Evolutionary conservation across 2,888 invertebrate species (phyloP).

Genomic region (Ethmia dodecea): DNA sequence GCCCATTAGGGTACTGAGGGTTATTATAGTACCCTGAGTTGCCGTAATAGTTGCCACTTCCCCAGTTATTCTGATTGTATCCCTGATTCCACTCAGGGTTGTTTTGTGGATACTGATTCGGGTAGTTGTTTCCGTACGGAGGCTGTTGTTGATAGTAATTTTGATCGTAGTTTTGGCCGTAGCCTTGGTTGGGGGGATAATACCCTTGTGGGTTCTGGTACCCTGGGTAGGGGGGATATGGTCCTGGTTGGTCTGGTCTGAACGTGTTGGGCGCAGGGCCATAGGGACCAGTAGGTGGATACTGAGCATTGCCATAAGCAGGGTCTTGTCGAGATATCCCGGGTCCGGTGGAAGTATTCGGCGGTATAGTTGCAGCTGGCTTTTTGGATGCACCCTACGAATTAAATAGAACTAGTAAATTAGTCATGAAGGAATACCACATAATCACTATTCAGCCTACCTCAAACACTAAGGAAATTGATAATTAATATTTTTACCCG

Average conservation of each 20-base stretch:
- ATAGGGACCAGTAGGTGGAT: constrained; percentile 53
- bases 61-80: constrained; percentile 66
- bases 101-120: constrained; percentile 46
- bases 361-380: constrained; percentile 71
- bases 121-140: constrained; percentile 55
- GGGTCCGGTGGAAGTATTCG: constrained; percentile 51
- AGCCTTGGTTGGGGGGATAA: constrained; percentile 70
- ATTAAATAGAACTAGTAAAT: no score
- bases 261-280: constrained; percentile 41
- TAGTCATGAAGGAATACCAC: no score
- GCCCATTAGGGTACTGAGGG: constrained; percentile 55
- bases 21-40: constrained; percentile 62
- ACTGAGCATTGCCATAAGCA: constrained; percentile 40
- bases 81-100: constrained; percentile 43
- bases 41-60: constrained; percentile 57
- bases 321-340: constrained; percentile 35
- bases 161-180: constrained; percentile 57
- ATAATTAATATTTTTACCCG: no score
- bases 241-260: constrained; percentile 48
- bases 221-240: constrained; percentile 60
- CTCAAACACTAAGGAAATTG: no score
- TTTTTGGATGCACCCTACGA: constrained; percentile 60
- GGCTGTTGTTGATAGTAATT: constrained; percentile 58
- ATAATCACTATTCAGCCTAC: no score
- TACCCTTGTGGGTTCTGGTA: constrained; percentile 58